Percentiles rank a stretch among this genome's conserved stretches.
Conservation (phyloP, 2,888 invertebrate species). For the Eupithecia subumbrata region DNA sequence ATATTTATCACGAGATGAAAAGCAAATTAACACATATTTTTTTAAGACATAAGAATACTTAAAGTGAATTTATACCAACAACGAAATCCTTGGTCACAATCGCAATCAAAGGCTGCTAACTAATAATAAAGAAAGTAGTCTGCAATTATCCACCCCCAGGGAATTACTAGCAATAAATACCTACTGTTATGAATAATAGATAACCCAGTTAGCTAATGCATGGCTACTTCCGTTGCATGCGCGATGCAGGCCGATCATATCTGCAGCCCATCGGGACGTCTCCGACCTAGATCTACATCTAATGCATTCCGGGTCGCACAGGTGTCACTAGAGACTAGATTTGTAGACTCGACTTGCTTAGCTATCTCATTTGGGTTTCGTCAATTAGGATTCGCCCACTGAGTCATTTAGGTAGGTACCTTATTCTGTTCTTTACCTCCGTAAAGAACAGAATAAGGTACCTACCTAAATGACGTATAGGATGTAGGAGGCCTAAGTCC, state of each 20-base stretch:
- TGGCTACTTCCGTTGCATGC: conserved; percentile 21
- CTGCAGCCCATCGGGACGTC: conserved; percentile 35
- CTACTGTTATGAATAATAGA: conserved; percentile 13
- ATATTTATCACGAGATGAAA: too few relatives aligned
- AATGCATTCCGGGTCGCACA: conserved; percentile 11
- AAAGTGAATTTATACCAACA: too few relatives aligned
- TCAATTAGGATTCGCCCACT: neutral
- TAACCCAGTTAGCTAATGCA: conserved; percentile 14
- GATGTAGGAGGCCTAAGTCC: neutral
- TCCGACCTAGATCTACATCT: conserved; percentile 36
- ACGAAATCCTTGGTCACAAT: too few relatives aligned
- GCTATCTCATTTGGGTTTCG: neutral
- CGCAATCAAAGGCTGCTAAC: too few relatives aligned
- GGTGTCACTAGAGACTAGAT: neutral
- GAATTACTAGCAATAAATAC: neutral
- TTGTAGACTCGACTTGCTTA: neutral
- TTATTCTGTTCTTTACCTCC: too few relatives aligned
- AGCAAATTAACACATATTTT: too few relatives aligned
- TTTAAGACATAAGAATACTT: too few relatives aligned
- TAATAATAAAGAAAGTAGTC: neutral
- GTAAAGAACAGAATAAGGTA: neutral
- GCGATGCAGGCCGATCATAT: conserved; percentile 30
- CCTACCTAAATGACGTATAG: neutral
- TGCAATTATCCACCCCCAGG: neutral
- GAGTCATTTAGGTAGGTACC: neutral